Evolutionary conservation across 2,888 invertebrate species (phyloP).

Genomic region (Cheilosia grossa): DNA sequence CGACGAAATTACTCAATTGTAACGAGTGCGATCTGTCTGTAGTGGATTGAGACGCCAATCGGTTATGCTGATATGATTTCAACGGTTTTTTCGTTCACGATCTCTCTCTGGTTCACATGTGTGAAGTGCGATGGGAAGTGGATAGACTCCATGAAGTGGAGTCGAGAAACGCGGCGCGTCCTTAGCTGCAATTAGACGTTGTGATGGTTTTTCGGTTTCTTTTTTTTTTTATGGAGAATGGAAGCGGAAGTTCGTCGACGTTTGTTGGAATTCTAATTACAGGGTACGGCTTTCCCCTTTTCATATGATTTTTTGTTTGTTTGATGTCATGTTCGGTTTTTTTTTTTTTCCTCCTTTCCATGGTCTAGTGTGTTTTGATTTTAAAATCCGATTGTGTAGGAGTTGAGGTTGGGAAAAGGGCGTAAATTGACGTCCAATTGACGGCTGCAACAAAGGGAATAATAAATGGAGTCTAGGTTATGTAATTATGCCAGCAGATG

Average conservation of each 20-base stretch:
- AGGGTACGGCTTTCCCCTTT: conserved; percentile 51
- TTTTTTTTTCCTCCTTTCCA: conserved; percentile 33
- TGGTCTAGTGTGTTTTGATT: conserved; percentile 68
- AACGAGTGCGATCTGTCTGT: conserved; percentile 9
- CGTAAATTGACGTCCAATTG: conserved; percentile 66
- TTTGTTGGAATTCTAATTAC: conserved; percentile 69
- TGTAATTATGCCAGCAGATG: conserved; percentile 62
- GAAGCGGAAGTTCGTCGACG: conserved; percentile 68
- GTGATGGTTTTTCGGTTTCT: conserved; percentile 10
- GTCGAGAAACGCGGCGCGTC: conserved; percentile 6
- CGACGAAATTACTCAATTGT: conserved; percentile 61
- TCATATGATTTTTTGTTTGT: conserved; percentile 7
- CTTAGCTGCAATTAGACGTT: conserved; percentile 34
- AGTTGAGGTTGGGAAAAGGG: conserved; percentile 39
- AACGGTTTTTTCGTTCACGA: conserved; percentile 75
- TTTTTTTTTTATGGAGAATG: conserved; percentile 11
- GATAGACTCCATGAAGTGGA: conserved; percentile 49
- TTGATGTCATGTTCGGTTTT: conserved; percentile 20
- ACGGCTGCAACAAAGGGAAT: conserved; percentile 57
- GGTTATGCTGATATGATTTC: conserved; percentile 77
- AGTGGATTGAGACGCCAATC: conserved; percentile 37
- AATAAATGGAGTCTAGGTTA: not conserved
- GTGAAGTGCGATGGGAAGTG: conserved; percentile 36
- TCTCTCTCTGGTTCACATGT: conserved; percentile 52
- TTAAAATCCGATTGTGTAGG: conserved; percentile 70